Evolutionary conservation across 2,797 vertebrate genomes (phyloP).

Genomic region (Anomalospiza imberbis): DNA sequence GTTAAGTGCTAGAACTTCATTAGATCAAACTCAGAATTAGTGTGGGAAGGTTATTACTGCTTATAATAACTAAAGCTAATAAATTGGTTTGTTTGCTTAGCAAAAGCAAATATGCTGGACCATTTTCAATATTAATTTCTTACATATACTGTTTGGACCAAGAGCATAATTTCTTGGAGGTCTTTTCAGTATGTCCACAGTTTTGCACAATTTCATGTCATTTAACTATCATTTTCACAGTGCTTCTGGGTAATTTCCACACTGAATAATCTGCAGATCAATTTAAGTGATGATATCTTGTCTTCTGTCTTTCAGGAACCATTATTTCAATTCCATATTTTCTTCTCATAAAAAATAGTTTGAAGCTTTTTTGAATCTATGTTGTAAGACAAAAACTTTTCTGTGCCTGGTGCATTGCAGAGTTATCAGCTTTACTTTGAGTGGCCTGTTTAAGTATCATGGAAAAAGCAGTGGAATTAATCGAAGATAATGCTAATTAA

Average conservation of each 20-base stretch:
- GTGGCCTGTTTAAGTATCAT: not conserved
- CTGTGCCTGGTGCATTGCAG: not conserved
- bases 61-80: not conserved
- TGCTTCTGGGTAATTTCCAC: not conserved
- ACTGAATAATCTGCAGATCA: not conserved
- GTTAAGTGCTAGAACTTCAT: not conserved
- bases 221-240: not conserved
- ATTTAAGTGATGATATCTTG: not conserved
- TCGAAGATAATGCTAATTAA: not conserved
- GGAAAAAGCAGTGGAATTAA: not conserved
- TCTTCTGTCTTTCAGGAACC: not conserved
- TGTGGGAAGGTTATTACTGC: not conserved
- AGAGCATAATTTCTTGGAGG: not conserved
- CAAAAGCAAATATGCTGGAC: not conserved
- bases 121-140: not conserved
- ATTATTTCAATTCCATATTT: not conserved
- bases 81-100: not conserved
- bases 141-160: not conserved
- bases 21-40: not conserved
- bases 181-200: fast-evolving
- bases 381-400: not conserved
- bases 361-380: not conserved
- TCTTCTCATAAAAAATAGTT: not conserved
- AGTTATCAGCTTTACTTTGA: not conserved
- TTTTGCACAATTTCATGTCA: not conserved